These are phyloP conservation scores for Allygus modestus DNA, from an alignment of 2,888 invertebrate species.

Conservation along the genomic window DNA sequence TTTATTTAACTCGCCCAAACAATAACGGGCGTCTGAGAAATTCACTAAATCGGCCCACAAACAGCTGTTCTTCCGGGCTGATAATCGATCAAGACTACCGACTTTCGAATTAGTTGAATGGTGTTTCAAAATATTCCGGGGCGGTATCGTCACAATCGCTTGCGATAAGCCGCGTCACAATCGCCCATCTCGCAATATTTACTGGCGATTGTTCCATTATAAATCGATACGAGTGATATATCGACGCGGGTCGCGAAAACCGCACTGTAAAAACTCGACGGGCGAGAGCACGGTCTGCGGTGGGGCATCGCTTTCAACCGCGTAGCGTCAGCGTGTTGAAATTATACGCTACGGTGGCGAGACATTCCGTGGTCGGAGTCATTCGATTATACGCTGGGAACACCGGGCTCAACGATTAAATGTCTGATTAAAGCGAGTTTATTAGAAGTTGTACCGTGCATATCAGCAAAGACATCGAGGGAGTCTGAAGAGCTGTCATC, in stretches of 20 bases:
- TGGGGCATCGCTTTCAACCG: conserved; percentile 26
- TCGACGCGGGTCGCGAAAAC: conserved; percentile 50
- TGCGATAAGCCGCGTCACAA: background rate
- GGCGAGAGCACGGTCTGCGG: conserved; percentile 26
- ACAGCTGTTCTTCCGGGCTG: background rate
- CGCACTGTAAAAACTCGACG: conserved; percentile 47
- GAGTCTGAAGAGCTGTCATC: no score
- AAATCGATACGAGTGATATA: conserved; percentile 51
- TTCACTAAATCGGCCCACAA: conserved; percentile 25
- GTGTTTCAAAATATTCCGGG: background rate
- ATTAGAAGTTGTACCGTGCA: no score
- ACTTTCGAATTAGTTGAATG: conserved; percentile 42
- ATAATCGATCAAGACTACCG: conserved; percentile 27
- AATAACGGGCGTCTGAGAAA: conserved; percentile 40
- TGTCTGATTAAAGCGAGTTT: no score
- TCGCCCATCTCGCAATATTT: conserved; percentile 47
- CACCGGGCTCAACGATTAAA: no score
- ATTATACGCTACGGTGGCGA: background rate
- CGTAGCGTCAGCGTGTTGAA: background rate
- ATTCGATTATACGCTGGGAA: background rate
- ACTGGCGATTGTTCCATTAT: conserved; percentile 56
- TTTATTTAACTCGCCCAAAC: conserved; percentile 30
- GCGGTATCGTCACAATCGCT: conserved; percentile 8
- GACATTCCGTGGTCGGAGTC: background rate
- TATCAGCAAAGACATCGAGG: no score